These are phyloP conservation scores for Proctacanthus coquilletti DNA, from an alignment of 1,140 invertebrate genomes.

Conservation along the genomic window DNA sequence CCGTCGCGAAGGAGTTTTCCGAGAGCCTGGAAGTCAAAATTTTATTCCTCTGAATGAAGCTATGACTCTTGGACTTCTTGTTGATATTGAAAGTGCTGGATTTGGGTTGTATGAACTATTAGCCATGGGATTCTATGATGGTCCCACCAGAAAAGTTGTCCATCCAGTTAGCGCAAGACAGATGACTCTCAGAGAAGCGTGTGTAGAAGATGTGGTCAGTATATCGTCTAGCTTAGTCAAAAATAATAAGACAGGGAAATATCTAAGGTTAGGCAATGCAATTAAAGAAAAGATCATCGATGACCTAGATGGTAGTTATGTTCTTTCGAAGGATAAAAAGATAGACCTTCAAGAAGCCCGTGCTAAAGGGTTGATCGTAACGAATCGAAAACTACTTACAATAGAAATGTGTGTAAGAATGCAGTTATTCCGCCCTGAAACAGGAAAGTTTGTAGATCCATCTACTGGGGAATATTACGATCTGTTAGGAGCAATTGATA, in stretches of 20 bases:
- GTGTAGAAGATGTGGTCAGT: constrained; percentile 66
- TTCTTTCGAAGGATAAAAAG: constrained; percentile 41
- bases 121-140: constrained; percentile 65
- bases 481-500: constrained; percentile 51
- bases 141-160: constrained; percentile 51
- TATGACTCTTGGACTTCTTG: constrained; percentile 56
- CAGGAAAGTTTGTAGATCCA: constrained; percentile 66
- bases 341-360: constrained; percentile 56
- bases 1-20: constrained; percentile 58
- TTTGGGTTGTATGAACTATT: constrained; percentile 72
- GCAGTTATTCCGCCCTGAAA: constrained; percentile 57
- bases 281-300: constrained; percentile 58
- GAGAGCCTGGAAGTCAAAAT: constrained; percentile 48
- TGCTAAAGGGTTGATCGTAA: constrained; percentile 56
- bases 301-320: constrained; percentile 49
- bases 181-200: constrained; percentile 63
- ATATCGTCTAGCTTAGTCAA: constrained; percentile 63
- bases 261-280: constrained; percentile 59
- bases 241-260: constrained; percentile 49
- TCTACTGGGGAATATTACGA: constrained; percentile 50
- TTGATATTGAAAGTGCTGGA: constrained; percentile 68
- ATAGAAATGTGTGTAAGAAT: constrained; percentile 65
- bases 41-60: constrained; percentile 53
- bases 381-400: constrained; percentile 48
- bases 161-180: constrained; percentile 66